Base-by-base conservation (phyloP, 1,140 invertebrate species). In the Drosophila murphyi region DNA sequence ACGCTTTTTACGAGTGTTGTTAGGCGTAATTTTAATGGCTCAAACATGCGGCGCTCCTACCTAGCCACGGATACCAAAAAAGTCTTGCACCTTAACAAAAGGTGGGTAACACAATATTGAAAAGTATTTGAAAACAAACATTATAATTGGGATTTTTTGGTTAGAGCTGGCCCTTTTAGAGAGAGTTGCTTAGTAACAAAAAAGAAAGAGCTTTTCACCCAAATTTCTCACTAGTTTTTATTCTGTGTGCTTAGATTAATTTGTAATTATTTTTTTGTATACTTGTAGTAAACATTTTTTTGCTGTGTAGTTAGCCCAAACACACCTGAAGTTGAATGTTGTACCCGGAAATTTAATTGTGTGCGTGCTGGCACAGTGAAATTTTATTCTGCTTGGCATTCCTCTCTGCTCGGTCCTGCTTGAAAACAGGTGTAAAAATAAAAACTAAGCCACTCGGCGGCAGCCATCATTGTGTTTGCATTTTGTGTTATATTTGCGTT, bases 361-460 rank as follows among this genome's bases (percentile, higher is more conserved):
- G 85, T 89, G 85, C 85, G 85, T 89, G 85, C 86, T 76, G 64
- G 77, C 80, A 67, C 73, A 88, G 85, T 89, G 71, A 80, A 89
- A 85, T 83, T 67, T 89, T 54, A 55, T 29, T 61, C 55, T 69
- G 69, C 55, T 60, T 65, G 20, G 20, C 20, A 20, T 20, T 20
- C 20, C n/a, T 39, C 43, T 59, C 55, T 34, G 51, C 47, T 43
- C 31, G 31, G 29, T 62, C 48, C 48, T 43, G 83, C 88, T 83
- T 85, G 85, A 81, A 89, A 89, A 89, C 85, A 89, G 85, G 85
- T 89, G 85, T 89, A 89, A 81, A 89, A 89, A 89, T 89, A 89
- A 89, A 89, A 89, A 89, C 85, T 87, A 88, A 87, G 83, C 80
- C 77, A 87, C 83, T 87, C 80, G 76, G 39, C 10, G 39, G 39